Evolutionary conservation across 2,797 vertebrate genomes (phyloP), one percentile per base, ranked within the genome.

Genomic region (Coracias cyanogaster): DNA sequence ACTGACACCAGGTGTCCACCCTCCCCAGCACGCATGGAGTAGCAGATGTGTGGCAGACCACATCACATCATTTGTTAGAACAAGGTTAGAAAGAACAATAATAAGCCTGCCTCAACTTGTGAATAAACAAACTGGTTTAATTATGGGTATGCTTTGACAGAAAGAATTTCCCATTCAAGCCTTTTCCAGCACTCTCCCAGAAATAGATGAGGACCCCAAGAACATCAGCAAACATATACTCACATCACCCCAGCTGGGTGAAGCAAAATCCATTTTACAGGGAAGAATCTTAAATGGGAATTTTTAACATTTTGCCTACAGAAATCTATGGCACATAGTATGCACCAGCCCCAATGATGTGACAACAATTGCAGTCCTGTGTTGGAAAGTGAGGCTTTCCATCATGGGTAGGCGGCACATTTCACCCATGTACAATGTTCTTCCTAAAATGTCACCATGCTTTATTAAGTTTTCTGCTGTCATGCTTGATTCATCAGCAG

Each of bases 41-140:
- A 83, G 77, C 87, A 94, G 82, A 86, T 70, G 76, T 86, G 51
- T 72, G 77, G 58, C 91, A 86, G 35, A 90, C 31, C 71, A 90
- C n/a, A n/a, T 5, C n/a, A 77, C 51, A 41, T 66, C 37, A 7
- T 58, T 90, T 70, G 82, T 82, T 86, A 82, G 89, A 76, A 64
- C 84, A 81, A 89, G 84, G 64, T 84, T 85, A 87, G 64, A 33
- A 82, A 86, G 82, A 83, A 15, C 41, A 92, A 7, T 39, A 72
- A 86, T 87, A 78, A 96, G 48, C 54, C 73, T 74, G 85, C 71
- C 76, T 90, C 61, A 79, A 54, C 29, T 65, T 26, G 37, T 1
- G 18, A 84, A 48, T 58, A 83, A 94, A 86, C 61, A 91, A 79
- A 69, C 3, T 0, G 0, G 14, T 64, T 83, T 87, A 91, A 90